Conservation (phyloP, 2,888 invertebrate genomes). For the Plagiodera versicolora region DNA sequence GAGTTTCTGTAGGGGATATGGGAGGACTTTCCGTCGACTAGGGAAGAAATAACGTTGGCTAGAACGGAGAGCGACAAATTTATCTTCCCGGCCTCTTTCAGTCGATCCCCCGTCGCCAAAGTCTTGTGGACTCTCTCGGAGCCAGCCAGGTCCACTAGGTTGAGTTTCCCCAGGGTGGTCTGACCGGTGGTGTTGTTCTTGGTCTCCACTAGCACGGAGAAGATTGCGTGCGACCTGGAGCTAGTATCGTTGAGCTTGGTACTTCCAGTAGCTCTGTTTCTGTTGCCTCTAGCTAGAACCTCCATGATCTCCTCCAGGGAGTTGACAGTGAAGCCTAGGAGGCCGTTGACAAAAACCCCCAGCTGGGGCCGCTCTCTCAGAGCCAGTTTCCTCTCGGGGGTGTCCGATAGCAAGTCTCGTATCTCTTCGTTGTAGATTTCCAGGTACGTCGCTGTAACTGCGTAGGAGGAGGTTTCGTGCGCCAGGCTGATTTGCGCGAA, state of each 20-base stretch:
- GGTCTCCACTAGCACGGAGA: constrained; percentile 99
- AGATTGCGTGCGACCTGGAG: constrained; percentile 99
- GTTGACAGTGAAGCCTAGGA: constrained; percentile 92
- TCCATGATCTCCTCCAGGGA: constrained; percentile 93
- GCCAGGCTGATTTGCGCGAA: constrained; percentile 94
- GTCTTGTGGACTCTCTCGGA: constrained; percentile 99
- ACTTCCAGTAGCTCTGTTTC: constrained; percentile 74
- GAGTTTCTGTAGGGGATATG: constrained; percentile 99
- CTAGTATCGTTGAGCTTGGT: constrained; percentile 96
- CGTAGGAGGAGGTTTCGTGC: constrained; percentile 73
- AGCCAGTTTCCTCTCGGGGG: constrained; percentile 70
- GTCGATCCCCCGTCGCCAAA: constrained; percentile 95
- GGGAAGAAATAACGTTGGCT: constrained; percentile 98
- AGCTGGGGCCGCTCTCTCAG: constrained; percentile 93
- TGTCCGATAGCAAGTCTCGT: constrained; percentile 77
- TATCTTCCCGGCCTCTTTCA: constrained; percentile 99
- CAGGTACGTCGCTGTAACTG: constrained; percentile 93
- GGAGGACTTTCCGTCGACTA: constrained; percentile 99
- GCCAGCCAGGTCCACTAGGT: constrained; percentile 99
- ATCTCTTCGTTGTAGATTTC: constrained; percentile 99
- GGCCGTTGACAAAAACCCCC: constrained; percentile 94
- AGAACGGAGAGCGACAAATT: constrained; percentile 99
- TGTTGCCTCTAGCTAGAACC: constrained; percentile 92
- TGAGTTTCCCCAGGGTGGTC: constrained; percentile 96
- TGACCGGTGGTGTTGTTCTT: constrained; percentile 99